Conservation (phyloP, 2,113 vertebrate genomes). For the Heterochromis multidens region DNA sequence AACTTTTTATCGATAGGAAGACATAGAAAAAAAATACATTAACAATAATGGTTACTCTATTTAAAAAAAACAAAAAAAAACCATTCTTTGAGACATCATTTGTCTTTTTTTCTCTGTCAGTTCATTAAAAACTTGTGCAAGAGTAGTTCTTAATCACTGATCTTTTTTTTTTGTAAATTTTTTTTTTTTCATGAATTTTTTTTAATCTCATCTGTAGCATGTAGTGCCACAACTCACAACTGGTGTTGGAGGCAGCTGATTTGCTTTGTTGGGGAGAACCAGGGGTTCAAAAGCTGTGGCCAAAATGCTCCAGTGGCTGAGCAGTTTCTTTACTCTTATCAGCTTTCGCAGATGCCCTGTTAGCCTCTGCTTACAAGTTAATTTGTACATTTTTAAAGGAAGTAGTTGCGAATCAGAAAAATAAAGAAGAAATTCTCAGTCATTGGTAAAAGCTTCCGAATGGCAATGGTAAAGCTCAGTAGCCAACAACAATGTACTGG, state of each 20-base stretch:
- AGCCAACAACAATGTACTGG: background rate
- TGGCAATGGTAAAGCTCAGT: background rate
- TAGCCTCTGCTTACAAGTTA: background rate
- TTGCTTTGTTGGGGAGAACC: constrained; percentile 50
- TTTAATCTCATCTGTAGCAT: constrained; percentile 40
- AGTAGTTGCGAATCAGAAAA: constrained; percentile 5
- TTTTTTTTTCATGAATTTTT: constrained; percentile 10
- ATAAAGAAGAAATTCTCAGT: background rate
- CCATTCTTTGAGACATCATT: constrained; percentile 25
- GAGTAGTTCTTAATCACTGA: constrained; percentile 67
- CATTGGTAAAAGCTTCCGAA: background rate
- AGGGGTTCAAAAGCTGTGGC: constrained; percentile 28
- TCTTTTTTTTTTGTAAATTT: constrained; percentile 32
- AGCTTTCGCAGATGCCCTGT: background rate
- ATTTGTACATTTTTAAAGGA: constrained; percentile 3
- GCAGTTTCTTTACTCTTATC: background rate
- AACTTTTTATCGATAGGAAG: constrained; percentile 70
- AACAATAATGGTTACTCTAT: constrained; percentile 63
- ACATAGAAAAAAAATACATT: constrained; percentile 56
- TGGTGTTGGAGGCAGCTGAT: constrained; percentile 46
- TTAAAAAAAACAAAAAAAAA: constrained; percentile 51
- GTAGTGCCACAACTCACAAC: constrained; percentile 62
- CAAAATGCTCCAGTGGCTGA: background rate
- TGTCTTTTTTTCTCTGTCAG: constrained; percentile 55
- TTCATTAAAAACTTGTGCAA: constrained; percentile 56